phyloP scores from a whole-genome alignment of 2,797 vertebrate genomes.

The Hippopotamyrus pictus region DNA sequence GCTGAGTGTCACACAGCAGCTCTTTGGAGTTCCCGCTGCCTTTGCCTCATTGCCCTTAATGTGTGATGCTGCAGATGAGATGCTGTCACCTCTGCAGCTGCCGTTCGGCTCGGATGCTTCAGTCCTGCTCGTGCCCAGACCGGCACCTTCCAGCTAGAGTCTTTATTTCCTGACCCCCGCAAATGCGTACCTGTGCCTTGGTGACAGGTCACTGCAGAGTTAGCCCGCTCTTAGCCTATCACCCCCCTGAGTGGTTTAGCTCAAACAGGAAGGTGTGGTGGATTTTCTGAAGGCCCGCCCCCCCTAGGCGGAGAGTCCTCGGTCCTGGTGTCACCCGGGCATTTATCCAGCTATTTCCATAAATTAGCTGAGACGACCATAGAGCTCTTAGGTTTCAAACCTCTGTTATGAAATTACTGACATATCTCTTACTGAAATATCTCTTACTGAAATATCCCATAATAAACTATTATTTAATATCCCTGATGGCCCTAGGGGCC shows the following conservation, averaged over 20 bases:
- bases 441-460: not conserved
- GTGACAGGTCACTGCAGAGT: not conserved
- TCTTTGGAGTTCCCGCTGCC: not conserved
- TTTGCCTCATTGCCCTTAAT: not conserved
- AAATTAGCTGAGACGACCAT: not conserved
- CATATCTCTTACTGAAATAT: not conserved
- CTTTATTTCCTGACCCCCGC: not conserved
- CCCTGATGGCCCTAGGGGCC: not conserved
- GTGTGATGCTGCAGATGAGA: not conserved
- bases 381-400: not conserved
- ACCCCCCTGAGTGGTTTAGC: slow-evolving; percentile 27
- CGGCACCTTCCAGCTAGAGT: not conserved
- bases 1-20: not conserved
- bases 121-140: not conserved
- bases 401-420: not conserved
- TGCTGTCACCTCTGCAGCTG: not conserved
- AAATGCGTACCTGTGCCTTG: not conserved
- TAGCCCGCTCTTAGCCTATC: slow-evolving; percentile 5
- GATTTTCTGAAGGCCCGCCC: not conserved
- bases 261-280: slow-evolving; percentile 6
- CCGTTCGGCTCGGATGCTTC: not conserved
- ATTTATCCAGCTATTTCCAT: not conserved
- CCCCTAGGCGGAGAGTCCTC: not conserved
- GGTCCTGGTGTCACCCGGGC: not conserved
- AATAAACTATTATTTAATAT: not conserved